phyloP scores from a whole-genome alignment of 2,113 vertebrate genomes.

The Pomatostomus ruficeps region DNA sequence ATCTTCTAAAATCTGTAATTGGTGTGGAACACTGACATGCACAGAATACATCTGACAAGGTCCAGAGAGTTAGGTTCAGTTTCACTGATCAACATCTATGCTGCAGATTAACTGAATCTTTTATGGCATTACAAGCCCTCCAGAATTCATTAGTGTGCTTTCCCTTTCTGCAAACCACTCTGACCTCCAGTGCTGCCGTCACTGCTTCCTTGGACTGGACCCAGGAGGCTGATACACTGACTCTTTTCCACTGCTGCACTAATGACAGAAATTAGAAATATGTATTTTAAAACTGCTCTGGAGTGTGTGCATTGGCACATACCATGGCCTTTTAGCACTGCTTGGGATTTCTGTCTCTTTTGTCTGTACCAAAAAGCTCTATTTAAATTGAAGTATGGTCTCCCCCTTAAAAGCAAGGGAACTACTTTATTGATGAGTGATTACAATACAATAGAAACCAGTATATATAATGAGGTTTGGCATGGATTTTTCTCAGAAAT shows the following conservation, averaged over 20 bases:
- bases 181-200: background rate
- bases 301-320: background rate
- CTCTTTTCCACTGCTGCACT: background rate
- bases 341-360: background rate
- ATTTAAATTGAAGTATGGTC: background rate
- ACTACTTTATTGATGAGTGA: background rate
- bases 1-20: conserved; percentile 79
- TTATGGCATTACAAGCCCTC: conserved; percentile 68
- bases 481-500: background rate
- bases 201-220: background rate
- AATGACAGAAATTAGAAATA: background rate
- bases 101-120: conserved; percentile 78
- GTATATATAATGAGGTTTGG: background rate
- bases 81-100: conserved; percentile 71
- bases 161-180: conserved; percentile 23
- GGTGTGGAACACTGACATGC: conserved; percentile 79
- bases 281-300: background rate
- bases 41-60: conserved; percentile 77
- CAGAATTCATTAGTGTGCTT: conserved; percentile 68
- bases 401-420: background rate
- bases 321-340: background rate
- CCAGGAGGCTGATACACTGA: background rate
- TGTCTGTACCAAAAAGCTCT: background rate
- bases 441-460: background rate
- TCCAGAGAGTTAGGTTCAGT: conserved; percentile 69